phyloP scores from a whole-genome alignment of 2,888 invertebrate species.

The Trichogramma dendrolimi region DNA sequence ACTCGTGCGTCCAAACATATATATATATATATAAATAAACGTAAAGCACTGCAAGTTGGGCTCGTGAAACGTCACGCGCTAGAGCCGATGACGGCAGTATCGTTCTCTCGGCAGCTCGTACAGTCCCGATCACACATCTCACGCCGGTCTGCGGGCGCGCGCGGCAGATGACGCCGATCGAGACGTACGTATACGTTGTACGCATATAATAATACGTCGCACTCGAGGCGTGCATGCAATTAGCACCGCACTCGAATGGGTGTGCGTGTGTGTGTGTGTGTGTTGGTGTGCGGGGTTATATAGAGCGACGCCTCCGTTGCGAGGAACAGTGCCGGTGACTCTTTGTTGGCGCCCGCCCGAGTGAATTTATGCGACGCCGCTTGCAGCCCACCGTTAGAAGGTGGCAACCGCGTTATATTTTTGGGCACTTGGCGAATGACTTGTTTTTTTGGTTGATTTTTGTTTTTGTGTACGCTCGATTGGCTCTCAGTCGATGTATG shows the following conservation, averaged over 20 bases:
- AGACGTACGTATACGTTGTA: neutral
- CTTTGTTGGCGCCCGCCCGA: no score
- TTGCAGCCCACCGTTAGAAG: no score
- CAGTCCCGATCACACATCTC: slow-evolving; percentile 28
- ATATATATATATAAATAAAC: neutral
- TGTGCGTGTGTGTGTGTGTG: neutral
- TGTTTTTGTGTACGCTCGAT: no score
- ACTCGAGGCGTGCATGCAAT: slow-evolving; percentile 5
- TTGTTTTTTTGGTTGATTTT: no score
- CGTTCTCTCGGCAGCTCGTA: slow-evolving; percentile 23
- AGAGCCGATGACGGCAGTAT: slow-evolving; percentile 36
- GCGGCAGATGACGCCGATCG: neutral
- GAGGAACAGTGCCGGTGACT: no score
- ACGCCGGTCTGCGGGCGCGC: slow-evolving; percentile 18
- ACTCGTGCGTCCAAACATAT: neutral
- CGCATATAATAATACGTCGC: neutral
- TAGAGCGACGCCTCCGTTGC: no score
- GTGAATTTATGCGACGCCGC: no score
- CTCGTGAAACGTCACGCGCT: neutral
- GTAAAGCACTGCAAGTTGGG: no score
- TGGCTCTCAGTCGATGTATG: no score
- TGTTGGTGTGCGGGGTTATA: no score
- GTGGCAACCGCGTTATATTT: no score
- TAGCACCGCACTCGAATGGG: slow-evolving; percentile 8
- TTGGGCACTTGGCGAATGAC: no score